Evolutionary conservation across 2,797 vertebrate genomes (phyloP).

Genomic region (Arnoldichthys spilopterus): DNA sequence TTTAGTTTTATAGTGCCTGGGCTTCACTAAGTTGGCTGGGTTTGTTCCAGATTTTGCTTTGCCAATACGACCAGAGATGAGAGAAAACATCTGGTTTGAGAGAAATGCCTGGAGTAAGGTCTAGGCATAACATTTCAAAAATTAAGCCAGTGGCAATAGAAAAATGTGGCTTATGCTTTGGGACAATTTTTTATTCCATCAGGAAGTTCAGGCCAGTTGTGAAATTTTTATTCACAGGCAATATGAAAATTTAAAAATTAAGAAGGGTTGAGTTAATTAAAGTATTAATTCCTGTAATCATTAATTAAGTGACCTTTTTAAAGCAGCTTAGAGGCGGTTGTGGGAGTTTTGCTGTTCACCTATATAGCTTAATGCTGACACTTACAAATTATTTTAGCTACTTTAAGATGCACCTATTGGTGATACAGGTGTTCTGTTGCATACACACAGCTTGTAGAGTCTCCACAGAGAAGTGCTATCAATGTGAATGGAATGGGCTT

Average conservation of each 20-base stretch:
- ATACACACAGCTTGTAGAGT: not conserved
- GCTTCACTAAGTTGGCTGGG: slow-evolving; percentile 29
- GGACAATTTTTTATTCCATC: slow-evolving; percentile 3
- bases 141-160: slow-evolving; percentile 33
- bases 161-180: slow-evolving; percentile 13
- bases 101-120: slow-evolving; percentile 43
- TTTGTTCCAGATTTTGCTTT: slow-evolving; percentile 33
- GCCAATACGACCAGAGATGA: slow-evolving; percentile 47
- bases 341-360: slow-evolving; percentile 16
- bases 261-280: not conserved
- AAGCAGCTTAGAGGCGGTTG: slow-evolving; percentile 14
- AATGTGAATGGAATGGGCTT: not conserved
- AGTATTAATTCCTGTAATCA: slow-evolving; percentile 4
- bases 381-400: not conserved
- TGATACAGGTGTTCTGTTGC: not conserved
- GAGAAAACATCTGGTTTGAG: slow-evolving; percentile 49
- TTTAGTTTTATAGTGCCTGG: slow-evolving; percentile 42
- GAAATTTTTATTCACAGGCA: slow-evolving; percentile 25
- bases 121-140: slow-evolving; percentile 38
- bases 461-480: not conserved
- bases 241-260: slow-evolving; percentile 26
- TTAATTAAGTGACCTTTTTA: slow-evolving; percentile 15
- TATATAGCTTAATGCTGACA: slow-evolving; percentile 23
- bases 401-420: not conserved
- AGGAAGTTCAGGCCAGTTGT: slow-evolving; percentile 1